phyloP scores from a whole-genome alignment of 2,797 vertebrate species.

The Halcyon chelicuti region DNA sequence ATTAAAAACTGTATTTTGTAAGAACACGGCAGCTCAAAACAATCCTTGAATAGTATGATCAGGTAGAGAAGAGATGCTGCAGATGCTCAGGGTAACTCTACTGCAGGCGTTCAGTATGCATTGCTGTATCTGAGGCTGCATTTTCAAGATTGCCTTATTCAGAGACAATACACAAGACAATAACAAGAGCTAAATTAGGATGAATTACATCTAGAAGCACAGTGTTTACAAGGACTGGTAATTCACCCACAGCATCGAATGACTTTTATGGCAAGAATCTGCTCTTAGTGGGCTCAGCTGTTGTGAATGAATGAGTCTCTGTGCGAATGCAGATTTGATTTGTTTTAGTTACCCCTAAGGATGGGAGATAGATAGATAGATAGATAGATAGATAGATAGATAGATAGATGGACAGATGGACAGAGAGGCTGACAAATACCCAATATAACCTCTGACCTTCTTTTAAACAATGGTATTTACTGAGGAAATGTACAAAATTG shows the following conservation, averaged over 20 bases:
- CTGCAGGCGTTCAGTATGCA: neutral
- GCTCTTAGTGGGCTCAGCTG: constrained; percentile 2
- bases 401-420: neutral
- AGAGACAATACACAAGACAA: constrained; percentile 30
- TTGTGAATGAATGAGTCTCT: neutral
- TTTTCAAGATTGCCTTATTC: constrained; percentile 12
- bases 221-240: constrained; percentile 35
- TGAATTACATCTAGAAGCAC: constrained; percentile 56
- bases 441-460: neutral
- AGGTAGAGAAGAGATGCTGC: neutral
- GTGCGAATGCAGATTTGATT: neutral
- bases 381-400: neutral
- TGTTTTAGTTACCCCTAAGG: neutral
- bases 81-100: neutral
- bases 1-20: neutral
- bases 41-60: neutral
- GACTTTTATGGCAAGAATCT: neutral
- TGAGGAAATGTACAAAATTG: neutral
- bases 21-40: neutral
- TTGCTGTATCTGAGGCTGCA: neutral
- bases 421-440: neutral
- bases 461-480: neutral
- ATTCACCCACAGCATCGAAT: constrained; percentile 40
- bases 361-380: neutral
- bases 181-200: constrained; percentile 49